These are phyloP conservation scores for Dolichotis patagonum DNA, from an alignment of 2,113 vertebrate species.

Conservation along the genomic window DNA sequence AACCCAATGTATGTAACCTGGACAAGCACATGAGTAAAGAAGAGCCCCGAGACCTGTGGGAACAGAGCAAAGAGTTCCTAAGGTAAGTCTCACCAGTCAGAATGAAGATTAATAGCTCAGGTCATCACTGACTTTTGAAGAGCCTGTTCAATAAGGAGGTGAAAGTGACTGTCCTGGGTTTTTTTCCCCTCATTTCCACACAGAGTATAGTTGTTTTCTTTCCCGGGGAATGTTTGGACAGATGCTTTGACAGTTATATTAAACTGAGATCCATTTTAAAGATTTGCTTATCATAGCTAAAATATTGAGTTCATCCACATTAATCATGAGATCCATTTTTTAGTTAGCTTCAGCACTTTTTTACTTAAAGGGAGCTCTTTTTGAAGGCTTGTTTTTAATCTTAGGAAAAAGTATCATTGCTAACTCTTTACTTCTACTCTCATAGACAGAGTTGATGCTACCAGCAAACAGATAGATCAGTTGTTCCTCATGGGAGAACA, in stretches of 20 bases:
- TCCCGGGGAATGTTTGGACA: slow-evolving; percentile 12
- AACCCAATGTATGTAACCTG: slow-evolving; percentile 97
- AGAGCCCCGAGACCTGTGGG: slow-evolving; percentile 93
- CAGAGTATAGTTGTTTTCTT: slow-evolving; percentile 20
- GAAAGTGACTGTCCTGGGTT: neutral
- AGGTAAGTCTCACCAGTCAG: slow-evolving; percentile 82
- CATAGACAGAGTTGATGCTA: neutral
- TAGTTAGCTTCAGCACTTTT: neutral
- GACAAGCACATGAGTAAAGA: slow-evolving; percentile 94
- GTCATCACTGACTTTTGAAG: neutral
- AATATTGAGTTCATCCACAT: slow-evolving; percentile 46
- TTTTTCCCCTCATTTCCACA: neutral
- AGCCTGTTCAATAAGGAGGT: neutral
- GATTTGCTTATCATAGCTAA: slow-evolving; percentile 35
- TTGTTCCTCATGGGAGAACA: neutral
- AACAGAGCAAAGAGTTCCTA: slow-evolving; percentile 88
- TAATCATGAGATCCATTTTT: slow-evolving; percentile 50
- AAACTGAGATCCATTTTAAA: slow-evolving; percentile 52
- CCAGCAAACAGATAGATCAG: neutral
- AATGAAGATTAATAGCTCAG: neutral
- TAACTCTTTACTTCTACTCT: neutral
- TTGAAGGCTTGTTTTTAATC: neutral
- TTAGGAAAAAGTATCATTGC: neutral
- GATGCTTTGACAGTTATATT: slow-evolving; percentile 52
- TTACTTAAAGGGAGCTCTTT: neutral